Evolutionary conservation across 1,140 invertebrate genomes (phyloP).

Genomic region (Drosophila asahinai): DNA sequence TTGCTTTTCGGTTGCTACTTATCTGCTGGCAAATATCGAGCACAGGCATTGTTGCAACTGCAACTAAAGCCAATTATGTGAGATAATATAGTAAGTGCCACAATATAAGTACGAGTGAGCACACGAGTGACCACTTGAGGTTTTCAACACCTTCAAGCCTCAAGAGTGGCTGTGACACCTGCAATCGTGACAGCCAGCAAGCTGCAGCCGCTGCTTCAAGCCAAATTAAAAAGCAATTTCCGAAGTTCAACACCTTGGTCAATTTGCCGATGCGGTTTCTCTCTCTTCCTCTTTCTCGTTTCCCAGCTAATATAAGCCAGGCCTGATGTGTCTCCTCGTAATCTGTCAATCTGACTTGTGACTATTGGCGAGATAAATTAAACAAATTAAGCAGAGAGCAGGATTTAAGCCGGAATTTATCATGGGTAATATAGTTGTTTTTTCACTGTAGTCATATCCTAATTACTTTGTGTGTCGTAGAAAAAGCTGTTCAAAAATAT

Average conservation of each 20-base stretch:
- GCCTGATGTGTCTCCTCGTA: constrained; percentile 20
- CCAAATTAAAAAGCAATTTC: constrained; percentile 79
- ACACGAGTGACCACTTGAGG: constrained; percentile 57
- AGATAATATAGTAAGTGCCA: constrained; percentile 72
- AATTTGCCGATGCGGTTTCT: constrained; percentile 57
- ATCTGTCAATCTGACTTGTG: constrained; percentile 16
- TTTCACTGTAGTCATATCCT: no score
- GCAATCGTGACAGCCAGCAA: constrained; percentile 47
- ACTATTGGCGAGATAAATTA: not conserved
- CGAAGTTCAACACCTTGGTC: constrained; percentile 76
- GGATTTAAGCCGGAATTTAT: not conserved
- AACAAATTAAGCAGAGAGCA: not conserved
- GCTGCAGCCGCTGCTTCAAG: constrained; percentile 36
- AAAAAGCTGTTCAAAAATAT: no score
- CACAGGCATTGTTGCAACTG: constrained; percentile 47
- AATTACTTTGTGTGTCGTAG: no score
- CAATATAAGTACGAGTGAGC: constrained; percentile 36
- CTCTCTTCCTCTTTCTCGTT: constrained; percentile 2
- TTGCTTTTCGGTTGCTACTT: constrained; percentile 42
- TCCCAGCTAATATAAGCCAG: constrained; percentile 26
- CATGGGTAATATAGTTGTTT: no score
- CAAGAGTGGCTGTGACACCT: constrained; percentile 67
- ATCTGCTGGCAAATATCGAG: constrained; percentile 50
- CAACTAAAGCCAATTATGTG: constrained; percentile 68
- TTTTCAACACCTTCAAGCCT: constrained; percentile 71